Evolutionary conservation across 2,113 vertebrate species (phyloP), one percentile per base, ranked within the genome.

Genomic region (Anser cygnoides): DNA sequence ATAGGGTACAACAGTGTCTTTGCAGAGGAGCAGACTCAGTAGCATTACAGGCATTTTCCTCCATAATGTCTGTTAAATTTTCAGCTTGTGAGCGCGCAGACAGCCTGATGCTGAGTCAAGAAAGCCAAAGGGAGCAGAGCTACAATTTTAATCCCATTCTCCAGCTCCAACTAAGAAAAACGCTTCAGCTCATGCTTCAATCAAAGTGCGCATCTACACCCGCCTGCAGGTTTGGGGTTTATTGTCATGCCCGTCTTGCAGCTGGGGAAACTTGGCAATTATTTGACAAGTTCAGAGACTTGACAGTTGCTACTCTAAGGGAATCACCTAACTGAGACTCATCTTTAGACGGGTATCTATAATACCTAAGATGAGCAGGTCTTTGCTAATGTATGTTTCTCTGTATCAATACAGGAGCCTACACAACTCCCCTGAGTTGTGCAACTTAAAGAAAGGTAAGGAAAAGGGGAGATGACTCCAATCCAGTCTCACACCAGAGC

Each of bases 121-220:
- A 92, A 91, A 92, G 26, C 35, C 72, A 88, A 90, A 82, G 49
- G 52, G 65, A 93, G 29, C 25, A 89, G 35, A 89, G 54, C 29
- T 49, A 57, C 35, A 72, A 57, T 83, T 52, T 85, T 76, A 70
- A 89, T 85, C 57, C 49, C 35, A 5, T 61, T 68, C 57, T 61
- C 18, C 52, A 80, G 23, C 9, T 78, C 77, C 9, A 3, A 5
- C 9, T 35, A 52, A 74, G 70, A 33, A 89, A 87, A 92, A 1
- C 35, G 76, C 44, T 79, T 39, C 54, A 87, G 37, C 23, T 66
- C 29, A 37, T 13, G 2, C 39, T 83, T 84, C 33, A 18, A 13
- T 33, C 0, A 0, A 83, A 80, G 31, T n/a, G 52, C 6, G 2
- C 13, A 76, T 11, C 62, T 82, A 59, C 58, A 79, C 54, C 23